These are phyloP conservation scores for Mechanitis messenoides DNA, from an alignment of 2,888 invertebrate species.

Conservation along the genomic window DNA sequence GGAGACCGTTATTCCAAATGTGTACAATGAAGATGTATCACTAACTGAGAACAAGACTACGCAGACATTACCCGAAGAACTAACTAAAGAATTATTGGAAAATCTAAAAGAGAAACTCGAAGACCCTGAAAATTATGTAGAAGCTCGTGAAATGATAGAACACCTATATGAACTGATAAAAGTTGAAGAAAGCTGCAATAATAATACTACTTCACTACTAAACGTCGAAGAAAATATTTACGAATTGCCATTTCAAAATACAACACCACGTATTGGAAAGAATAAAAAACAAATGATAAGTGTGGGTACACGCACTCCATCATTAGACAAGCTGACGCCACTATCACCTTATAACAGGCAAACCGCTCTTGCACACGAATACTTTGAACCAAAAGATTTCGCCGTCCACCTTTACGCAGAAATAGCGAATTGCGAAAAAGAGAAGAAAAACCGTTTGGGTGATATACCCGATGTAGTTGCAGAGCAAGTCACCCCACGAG, in stretches of 20 bases:
- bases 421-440: slow-evolving; percentile 68
- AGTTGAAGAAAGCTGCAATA: slow-evolving; percentile 80
- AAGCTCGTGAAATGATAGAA: slow-evolving; percentile 86
- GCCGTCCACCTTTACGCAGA: slow-evolving; percentile 80
- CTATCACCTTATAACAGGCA: slow-evolving; percentile 65
- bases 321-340: slow-evolving; percentile 75
- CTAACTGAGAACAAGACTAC: slow-evolving; percentile 79
- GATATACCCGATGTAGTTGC: slow-evolving; percentile 66
- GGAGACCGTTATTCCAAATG: slow-evolving; percentile 50
- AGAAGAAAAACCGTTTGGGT: slow-evolving; percentile 48
- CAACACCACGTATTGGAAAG: slow-evolving; percentile 54
- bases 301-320: slow-evolving; percentile 77
- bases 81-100: slow-evolving; percentile 83
- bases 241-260: slow-evolving; percentile 75
- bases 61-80: slow-evolving; percentile 84
- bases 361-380: slow-evolving; percentile 65
- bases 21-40: slow-evolving; percentile 42
- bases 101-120: slow-evolving; percentile 81
- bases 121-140: slow-evolving; percentile 83
- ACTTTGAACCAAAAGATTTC: slow-evolving; percentile 73
- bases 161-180: slow-evolving; percentile 85
- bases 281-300: slow-evolving; percentile 68
- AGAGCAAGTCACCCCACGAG: slow-evolving; percentile 64
- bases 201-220: slow-evolving; percentile 46
- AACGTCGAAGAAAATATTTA: slow-evolving; percentile 77